Evolutionary conservation across 2,888 invertebrate genomes (phyloP).

Genomic region (Temnothorax ravouxi): DNA sequence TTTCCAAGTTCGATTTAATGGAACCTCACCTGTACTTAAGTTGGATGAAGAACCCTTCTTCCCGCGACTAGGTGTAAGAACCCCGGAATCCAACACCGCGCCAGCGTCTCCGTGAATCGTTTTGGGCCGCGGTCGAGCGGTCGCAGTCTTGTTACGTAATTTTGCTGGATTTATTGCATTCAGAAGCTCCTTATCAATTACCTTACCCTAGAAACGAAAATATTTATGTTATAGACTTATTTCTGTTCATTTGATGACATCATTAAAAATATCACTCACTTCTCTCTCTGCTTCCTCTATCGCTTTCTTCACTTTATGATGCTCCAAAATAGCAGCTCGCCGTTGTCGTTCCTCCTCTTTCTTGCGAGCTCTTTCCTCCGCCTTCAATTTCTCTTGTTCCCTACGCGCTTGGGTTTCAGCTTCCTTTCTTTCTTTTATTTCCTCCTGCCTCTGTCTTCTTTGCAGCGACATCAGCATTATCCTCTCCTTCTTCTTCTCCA

Average conservation of each 20-base stretch:
- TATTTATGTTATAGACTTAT: slow-evolving; percentile 10
- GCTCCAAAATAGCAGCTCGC: slow-evolving; percentile 95
- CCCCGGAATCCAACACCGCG: slow-evolving; percentile 92
- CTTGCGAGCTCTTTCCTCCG: slow-evolving; percentile 91
- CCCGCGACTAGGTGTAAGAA: slow-evolving; percentile 90
- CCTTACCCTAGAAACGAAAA: slow-evolving; percentile 90
- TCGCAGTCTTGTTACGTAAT: slow-evolving; percentile 89
- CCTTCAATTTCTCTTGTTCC: slow-evolving; percentile 92
- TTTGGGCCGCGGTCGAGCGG: slow-evolving; percentile 93
- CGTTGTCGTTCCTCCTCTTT: slow-evolving; percentile 96
- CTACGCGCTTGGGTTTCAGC: slow-evolving; percentile 92
- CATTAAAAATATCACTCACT: slow-evolving; percentile 86
- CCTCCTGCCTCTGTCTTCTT: slow-evolving; percentile 96
- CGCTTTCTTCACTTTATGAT: slow-evolving; percentile 97
- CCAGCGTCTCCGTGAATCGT: slow-evolving; percentile 96
- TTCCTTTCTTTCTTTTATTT: slow-evolving; percentile 94
- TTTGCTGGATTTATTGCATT: slow-evolving; percentile 89
- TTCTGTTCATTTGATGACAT: neutral
- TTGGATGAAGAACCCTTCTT: slow-evolving; percentile 94
- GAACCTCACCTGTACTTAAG: slow-evolving; percentile 90
- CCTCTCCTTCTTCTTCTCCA: slow-evolving; percentile 96
- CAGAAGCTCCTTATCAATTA: slow-evolving; percentile 91
- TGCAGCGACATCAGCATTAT: slow-evolving; percentile 96
- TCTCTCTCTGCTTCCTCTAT: slow-evolving; percentile 96
- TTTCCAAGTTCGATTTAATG: slow-evolving; percentile 26